phyloP scores from a whole-genome alignment of 2,797 vertebrate species.

The Mastacembelus armatus region DNA sequence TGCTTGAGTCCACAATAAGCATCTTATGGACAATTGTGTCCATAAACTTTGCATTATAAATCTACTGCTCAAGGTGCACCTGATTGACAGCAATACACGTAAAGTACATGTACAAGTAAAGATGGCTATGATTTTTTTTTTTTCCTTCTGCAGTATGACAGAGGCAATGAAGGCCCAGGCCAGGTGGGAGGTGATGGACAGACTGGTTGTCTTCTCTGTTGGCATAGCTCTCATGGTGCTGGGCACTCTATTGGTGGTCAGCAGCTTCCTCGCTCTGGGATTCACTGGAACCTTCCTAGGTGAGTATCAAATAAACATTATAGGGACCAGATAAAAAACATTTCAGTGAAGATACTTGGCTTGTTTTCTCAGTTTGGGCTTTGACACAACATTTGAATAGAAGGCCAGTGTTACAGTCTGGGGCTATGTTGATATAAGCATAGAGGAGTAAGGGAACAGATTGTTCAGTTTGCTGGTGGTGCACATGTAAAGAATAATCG shows the following conservation, averaged over 20 bases:
- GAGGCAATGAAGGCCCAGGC: constrained; percentile 90
- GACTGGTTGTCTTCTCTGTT: constrained; percentile 70
- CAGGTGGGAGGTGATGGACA: constrained; percentile 84
- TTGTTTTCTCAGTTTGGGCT: not conserved
- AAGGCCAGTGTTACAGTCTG: too few relatives aligned
- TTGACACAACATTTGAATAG: too few relatives aligned
- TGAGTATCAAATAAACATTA: constrained; percentile 71
- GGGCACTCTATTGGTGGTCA: constrained; percentile 88
- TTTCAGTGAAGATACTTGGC: not conserved
- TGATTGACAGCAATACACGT: not conserved
- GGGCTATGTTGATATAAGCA: too few relatives aligned
- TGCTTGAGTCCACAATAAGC: not conserved
- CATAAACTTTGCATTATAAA: not conserved
- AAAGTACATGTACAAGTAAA: not conserved
- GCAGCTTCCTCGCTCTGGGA: constrained; percentile 93
- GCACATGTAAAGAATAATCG: too few relatives aligned
- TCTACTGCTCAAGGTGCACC: too few relatives aligned
- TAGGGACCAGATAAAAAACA: too few relatives aligned
- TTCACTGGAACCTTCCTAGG: constrained; percentile 95
- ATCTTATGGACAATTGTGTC: not conserved
- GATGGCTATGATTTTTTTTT: not conserved
- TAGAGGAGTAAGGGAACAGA: too few relatives aligned
- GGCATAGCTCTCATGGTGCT: constrained; percentile 81
- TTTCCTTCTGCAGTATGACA: constrained; percentile 85
- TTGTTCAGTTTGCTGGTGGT: too few relatives aligned